phyloP scores from a whole-genome alignment of 2,797 vertebrate genomes.

The Danio choprae region DNA sequence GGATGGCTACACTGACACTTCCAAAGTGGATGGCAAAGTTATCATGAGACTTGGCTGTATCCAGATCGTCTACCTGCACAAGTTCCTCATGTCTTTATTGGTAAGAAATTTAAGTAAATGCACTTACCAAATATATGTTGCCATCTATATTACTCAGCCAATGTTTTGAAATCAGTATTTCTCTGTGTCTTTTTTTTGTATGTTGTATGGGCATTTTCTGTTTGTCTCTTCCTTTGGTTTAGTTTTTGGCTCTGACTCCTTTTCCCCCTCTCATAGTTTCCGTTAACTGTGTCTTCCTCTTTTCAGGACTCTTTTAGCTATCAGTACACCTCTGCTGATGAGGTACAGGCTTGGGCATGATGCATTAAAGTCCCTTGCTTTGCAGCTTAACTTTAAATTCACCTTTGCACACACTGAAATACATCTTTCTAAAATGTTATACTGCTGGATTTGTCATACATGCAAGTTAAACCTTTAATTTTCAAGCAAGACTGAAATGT shows the following conservation, averaged over 20 bases:
- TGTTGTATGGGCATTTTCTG: neutral
- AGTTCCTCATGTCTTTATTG: slow-evolving; percentile 90
- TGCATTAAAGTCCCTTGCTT: slow-evolving; percentile 68
- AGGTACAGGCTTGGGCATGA: slow-evolving; percentile 79
- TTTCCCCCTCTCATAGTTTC: slow-evolving; percentile 53
- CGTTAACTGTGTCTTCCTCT: slow-evolving; percentile 75
- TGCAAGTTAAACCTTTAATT: slow-evolving; percentile 4
- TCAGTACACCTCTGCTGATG: slow-evolving; percentile 75
- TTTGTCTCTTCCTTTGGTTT: slow-evolving; percentile 14
- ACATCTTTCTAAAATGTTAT: slow-evolving; percentile 1
- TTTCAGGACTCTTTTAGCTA: slow-evolving; percentile 80
- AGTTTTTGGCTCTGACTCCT: slow-evolving; percentile 23
- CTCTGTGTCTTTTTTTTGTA: neutral
- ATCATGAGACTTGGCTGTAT: slow-evolving; percentile 91
- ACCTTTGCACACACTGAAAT: slow-evolving; percentile 49
- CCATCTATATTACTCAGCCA: neutral
- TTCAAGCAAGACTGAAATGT: neutral
- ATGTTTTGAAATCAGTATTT: neutral
- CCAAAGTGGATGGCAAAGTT: slow-evolving; percentile 88
- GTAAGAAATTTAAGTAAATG: slow-evolving; percentile 74
- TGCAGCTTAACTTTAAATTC: slow-evolving; percentile 65
- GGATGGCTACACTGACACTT: slow-evolving; percentile 85
- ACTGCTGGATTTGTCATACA: slow-evolving; percentile 5
- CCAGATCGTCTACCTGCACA: slow-evolving; percentile 92
- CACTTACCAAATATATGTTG: neutral